These are phyloP conservation scores for Crenichthys baileyi DNA, from an alignment of 2,797 vertebrate species.

Conservation along the genomic window DNA sequence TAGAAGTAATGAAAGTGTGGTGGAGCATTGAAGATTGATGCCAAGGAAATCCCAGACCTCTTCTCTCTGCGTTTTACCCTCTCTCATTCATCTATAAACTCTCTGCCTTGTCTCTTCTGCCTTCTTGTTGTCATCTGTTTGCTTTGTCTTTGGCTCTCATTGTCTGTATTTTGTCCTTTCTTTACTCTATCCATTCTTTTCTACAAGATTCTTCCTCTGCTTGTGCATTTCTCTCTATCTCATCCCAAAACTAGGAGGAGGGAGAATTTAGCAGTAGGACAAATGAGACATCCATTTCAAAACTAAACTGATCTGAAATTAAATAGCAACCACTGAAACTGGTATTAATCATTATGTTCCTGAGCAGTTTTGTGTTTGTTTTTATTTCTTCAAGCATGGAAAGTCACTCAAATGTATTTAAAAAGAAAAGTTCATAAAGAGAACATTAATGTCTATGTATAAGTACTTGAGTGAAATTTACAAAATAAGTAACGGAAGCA, in stretches of 20 bases:
- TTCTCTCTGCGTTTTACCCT: slow-evolving; percentile 54
- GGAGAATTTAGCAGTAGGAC: slow-evolving; percentile 31
- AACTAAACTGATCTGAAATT: neutral
- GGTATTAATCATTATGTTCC: neutral
- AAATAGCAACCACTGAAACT: neutral
- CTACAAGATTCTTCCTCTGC: neutral
- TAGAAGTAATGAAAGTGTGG: slow-evolving; percentile 73
- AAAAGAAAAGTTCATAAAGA: neutral
- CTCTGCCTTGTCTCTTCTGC: slow-evolving; percentile 20
- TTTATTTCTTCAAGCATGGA: neutral
- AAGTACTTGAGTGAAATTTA: neutral
- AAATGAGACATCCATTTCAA: slow-evolving; percentile 1
- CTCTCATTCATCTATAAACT: slow-evolving; percentile 57
- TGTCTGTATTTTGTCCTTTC: slow-evolving; percentile 2
- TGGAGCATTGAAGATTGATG: slow-evolving; percentile 77
- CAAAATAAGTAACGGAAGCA: neutral
- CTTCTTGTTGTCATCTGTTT: slow-evolving; percentile 23
- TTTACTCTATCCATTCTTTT: neutral
- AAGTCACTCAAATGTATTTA: neutral
- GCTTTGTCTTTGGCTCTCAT: slow-evolving; percentile 28
- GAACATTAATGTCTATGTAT: neutral
- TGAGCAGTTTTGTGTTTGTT: neutral
- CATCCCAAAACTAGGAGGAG: slow-evolving; percentile 1
- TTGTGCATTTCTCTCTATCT: slow-evolving; percentile 8
- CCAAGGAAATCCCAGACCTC: slow-evolving; percentile 63